phyloP scores from a whole-genome alignment of 92 coral and sea anemone genomes.

The Montipora capitata region DNA sequence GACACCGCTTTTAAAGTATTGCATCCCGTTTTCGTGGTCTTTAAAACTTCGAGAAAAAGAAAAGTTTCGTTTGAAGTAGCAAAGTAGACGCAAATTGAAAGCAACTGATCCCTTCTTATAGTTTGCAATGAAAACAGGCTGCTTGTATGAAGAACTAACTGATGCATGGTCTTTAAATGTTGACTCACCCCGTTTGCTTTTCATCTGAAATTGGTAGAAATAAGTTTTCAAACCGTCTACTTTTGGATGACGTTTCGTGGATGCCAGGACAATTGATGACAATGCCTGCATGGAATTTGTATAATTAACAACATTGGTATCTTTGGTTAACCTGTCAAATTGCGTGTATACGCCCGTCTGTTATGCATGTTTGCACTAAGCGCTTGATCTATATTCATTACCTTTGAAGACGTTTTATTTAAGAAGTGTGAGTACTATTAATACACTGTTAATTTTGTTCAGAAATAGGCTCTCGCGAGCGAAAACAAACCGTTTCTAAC shows the following conservation, averaged over 20 bases:
- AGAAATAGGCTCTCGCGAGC: neutral
- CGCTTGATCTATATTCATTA: neutral
- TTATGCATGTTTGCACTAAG: slow-evolving; percentile 14
- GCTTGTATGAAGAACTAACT: too few relatives aligned
- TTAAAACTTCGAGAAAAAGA: neutral
- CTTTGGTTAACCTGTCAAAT: slow-evolving; percentile 29
- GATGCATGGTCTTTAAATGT: neutral
- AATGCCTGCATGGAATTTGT: slow-evolving; percentile 41
- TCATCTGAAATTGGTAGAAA: neutral
- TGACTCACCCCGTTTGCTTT: slow-evolving; percentile 6
- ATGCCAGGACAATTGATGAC: slow-evolving; percentile 9
- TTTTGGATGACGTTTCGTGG: neutral
- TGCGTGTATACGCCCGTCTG: neutral
- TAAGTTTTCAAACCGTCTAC: neutral
- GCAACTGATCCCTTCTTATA: too few relatives aligned
- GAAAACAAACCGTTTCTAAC: neutral
- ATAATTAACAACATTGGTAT: slow-evolving; percentile 79
- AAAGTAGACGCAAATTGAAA: neutral
- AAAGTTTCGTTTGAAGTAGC: neutral
- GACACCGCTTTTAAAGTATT: neutral
- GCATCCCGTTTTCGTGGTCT: neutral
- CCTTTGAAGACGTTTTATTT: slow-evolving; percentile 8
- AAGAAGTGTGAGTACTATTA: slow-evolving; percentile 27
- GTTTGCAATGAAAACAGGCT: too few relatives aligned
- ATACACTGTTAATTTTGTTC: neutral